Base-by-base conservation (phyloP, 2,888 invertebrate genomes). In the Slavum lentiscoides region DNA sequence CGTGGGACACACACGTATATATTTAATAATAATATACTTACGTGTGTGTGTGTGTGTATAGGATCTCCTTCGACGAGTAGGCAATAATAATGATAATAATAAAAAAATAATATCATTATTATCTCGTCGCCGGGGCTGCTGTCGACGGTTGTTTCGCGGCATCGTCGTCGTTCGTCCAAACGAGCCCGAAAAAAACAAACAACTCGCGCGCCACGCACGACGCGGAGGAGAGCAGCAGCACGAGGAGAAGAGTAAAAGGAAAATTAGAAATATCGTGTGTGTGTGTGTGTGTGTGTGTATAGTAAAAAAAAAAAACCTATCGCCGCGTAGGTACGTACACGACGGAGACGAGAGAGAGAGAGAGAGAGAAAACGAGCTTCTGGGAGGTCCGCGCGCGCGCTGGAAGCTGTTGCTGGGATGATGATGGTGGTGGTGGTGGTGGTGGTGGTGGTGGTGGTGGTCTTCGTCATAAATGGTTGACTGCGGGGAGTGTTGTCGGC, bases 181-280 rank as follows among this genome's bases (percentile, higher is more conserved):
- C 80, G 80, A 80, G 64, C 58, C 70, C 55, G 58, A 80, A 80
- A 80, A 80, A 80, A 80, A 80, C 70, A 80, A 80, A 80, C 77
- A 70, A 55, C 49, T 11, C 49, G 49, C 23, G 30, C 7, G 1
- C 30, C 2, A 30, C 4, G 4, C 4, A 30, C 30, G 30, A 30
- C 30, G 30, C 30, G 19, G 68, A 8, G 7, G 6, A 59, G 43
- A 43, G 43, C 8, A 43, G 7, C 8, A 43, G 43, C 8, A 21
- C 8, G 13, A 23, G 30, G 49, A 72, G 43, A 13, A 73, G 43
- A 19, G 49, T 49, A 62, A 21, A 30, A 74, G 49, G 43, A 64
- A 64, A 74, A 74, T 21, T 53, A 74, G 74, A 74, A 64, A 74
- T 62, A 61, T 49, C 19, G 15, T 7, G 30, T 30, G 30, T 30